Evolutionary conservation across 2,797 vertebrate genomes (phyloP).

Genomic region (Intellagama lesueurii): DNA sequence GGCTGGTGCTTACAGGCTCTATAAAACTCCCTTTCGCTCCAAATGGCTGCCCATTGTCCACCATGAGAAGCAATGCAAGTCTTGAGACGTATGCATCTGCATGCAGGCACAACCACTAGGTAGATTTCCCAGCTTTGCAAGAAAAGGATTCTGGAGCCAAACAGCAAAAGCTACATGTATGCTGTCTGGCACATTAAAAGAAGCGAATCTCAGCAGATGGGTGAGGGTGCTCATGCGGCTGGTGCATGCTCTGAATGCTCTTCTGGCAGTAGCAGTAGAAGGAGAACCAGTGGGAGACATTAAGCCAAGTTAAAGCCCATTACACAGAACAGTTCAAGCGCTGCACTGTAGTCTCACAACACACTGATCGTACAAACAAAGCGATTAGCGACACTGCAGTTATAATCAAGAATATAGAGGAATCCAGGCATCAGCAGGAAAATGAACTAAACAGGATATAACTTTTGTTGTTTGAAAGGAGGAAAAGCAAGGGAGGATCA

Average conservation of each 20-base stretch:
- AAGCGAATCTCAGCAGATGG: background rate
- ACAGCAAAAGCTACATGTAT: background rate
- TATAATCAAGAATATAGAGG: background rate
- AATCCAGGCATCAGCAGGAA: background rate
- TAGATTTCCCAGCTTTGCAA: background rate
- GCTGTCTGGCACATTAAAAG: background rate
- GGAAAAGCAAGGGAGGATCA: background rate
- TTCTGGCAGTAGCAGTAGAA: background rate
- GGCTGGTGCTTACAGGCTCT: background rate
- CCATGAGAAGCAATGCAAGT: background rate
- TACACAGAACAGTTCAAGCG: background rate
- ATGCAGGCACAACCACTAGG: background rate
- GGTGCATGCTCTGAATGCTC: background rate
- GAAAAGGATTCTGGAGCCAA: background rate
- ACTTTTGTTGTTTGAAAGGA: background rate
- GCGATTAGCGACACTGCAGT: too few relatives aligned
- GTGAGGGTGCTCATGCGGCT: too few relatives aligned
- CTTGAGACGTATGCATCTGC: background rate
- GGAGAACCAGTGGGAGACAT: background rate
- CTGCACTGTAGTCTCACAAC: background rate
- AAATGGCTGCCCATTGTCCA: background rate
- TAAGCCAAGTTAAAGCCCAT: slow-evolving; percentile 4
- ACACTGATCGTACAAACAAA: background rate
- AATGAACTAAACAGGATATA: background rate
- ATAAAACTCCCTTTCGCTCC: background rate